Evolutionary conservation across 2,888 invertebrate genomes (phyloP).

Genomic region (Alloplasta piceator): DNA sequence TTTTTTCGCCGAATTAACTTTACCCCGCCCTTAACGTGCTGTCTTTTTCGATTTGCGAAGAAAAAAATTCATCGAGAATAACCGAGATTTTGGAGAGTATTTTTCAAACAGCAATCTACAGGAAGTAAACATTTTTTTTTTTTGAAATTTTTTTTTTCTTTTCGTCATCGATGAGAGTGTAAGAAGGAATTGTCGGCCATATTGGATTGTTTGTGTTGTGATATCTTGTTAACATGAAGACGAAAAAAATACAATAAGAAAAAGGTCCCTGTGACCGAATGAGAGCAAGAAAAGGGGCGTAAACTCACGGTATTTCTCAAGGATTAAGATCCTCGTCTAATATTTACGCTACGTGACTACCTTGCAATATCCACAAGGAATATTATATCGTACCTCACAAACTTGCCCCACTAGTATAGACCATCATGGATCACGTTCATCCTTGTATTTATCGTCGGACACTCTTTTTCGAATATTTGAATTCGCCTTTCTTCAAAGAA

Average conservation of each 20-base stretch:
- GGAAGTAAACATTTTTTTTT: neutral
- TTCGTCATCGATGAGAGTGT: neutral
- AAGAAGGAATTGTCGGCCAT: neutral
- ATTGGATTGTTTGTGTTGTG: neutral
- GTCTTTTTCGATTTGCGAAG: too few relatives aligned
- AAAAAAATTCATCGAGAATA: too few relatives aligned
- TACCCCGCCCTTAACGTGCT: too few relatives aligned
- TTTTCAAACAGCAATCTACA: neutral
- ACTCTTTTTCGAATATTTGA: neutral
- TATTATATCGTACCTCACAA: constrained; percentile 27
- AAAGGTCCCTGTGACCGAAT: neutral
- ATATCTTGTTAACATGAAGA: constrained; percentile 1
- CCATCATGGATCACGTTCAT: neutral
- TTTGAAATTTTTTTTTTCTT: neutral
- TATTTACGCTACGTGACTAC: constrained; percentile 70
- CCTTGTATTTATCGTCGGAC: constrained; percentile 10
- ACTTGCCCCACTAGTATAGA: neutral
- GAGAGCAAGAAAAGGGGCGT: neutral
- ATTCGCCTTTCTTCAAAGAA: too few relatives aligned
- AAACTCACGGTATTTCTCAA: constrained; percentile 1
- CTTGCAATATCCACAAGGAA: constrained; percentile 61
- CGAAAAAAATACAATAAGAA: neutral
- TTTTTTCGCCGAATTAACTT: too few relatives aligned
- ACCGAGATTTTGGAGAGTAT: too few relatives aligned
- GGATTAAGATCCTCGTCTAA: constrained; percentile 69